These are phyloP conservation scores for Rachycentron canadum DNA, from an alignment of 2,797 vertebrate species.

Conservation along the genomic window DNA sequence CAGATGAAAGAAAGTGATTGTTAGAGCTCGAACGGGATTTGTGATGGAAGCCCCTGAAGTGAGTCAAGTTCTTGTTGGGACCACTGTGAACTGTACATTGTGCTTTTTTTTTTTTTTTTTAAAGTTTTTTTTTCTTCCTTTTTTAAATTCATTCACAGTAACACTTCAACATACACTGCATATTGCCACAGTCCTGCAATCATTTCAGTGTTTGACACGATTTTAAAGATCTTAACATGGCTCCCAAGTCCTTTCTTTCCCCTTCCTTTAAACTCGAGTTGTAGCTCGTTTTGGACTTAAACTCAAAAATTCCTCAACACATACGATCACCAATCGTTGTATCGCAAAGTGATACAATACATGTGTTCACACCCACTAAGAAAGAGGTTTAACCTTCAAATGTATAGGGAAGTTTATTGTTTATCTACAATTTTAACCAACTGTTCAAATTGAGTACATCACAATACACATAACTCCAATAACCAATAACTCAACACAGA, in stretches of 20 bases:
- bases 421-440: slow-evolving; percentile 78
- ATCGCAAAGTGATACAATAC: slow-evolving; percentile 68
- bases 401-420: slow-evolving; percentile 78
- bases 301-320: neutral
- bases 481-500: slow-evolving; percentile 75
- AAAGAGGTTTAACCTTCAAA: slow-evolving; percentile 75
- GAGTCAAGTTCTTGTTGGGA: slow-evolving; percentile 86
- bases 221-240: slow-evolving; percentile 22
- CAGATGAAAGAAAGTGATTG: slow-evolving; percentile 87
- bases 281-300: slow-evolving; percentile 1
- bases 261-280: neutral
- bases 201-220: slow-evolving; percentile 54
- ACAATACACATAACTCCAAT: slow-evolving; percentile 72
- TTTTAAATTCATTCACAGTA: slow-evolving; percentile 59
- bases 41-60: slow-evolving; percentile 93
- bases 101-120: slow-evolving; percentile 69
- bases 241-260: neutral
- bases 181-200: slow-evolving; percentile 45
- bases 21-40: slow-evolving; percentile 90
- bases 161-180: slow-evolving; percentile 64
- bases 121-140: neutral
- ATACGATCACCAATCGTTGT: slow-evolving; percentile 14
- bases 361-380: slow-evolving; percentile 71
- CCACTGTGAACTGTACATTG: slow-evolving; percentile 81
- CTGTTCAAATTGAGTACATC: slow-evolving; percentile 80